Evolutionary conservation across 2,797 vertebrate species (phyloP).

Genomic region (Poeciliopsis infans): DNA sequence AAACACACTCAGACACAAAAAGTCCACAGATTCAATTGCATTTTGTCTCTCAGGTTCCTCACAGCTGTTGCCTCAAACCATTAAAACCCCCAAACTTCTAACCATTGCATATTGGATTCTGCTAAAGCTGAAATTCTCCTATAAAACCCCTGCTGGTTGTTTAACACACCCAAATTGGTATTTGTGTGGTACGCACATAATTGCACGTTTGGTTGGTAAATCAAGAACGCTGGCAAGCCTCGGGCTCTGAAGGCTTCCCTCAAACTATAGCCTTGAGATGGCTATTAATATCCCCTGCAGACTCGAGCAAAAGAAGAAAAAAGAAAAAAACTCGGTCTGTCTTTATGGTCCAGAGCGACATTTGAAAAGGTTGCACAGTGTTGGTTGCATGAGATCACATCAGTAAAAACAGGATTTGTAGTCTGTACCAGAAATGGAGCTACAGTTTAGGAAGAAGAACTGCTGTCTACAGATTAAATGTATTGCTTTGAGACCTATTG

Average conservation of each 20-base stretch:
- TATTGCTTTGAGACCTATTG: slow-evolving; percentile 37
- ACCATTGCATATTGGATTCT: slow-evolving; percentile 50
- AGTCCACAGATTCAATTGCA: slow-evolving; percentile 9
- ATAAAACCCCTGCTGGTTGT: slow-evolving; percentile 75
- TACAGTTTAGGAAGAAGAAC: slow-evolving; percentile 32
- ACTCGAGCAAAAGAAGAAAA: slow-evolving; percentile 65
- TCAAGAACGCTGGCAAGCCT: slow-evolving; percentile 79
- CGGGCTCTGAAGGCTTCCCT: slow-evolving; percentile 76
- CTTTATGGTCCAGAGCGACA: slow-evolving; percentile 52
- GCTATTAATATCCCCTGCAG: slow-evolving; percentile 83
- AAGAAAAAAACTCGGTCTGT: slow-evolving; percentile 26
- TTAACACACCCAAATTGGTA: slow-evolving; percentile 85
- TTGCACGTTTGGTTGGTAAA: slow-evolving; percentile 83
- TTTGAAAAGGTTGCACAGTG: slow-evolving; percentile 34
- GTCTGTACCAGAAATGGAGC: slow-evolving; percentile 35
- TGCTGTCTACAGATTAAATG: slow-evolving; percentile 32
- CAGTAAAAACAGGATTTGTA: slow-evolving; percentile 27
- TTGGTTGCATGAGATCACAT: slow-evolving; percentile 35
- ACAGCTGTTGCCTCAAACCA: slow-evolving; percentile 55
- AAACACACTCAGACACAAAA: slow-evolving; percentile 22
- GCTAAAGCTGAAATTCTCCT: slow-evolving; percentile 61
- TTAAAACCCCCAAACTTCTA: slow-evolving; percentile 46
- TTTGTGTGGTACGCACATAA: slow-evolving; percentile 82
- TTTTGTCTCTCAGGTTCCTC: slow-evolving; percentile 31
- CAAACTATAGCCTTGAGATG: slow-evolving; percentile 82